Evolutionary conservation across 2,797 vertebrate genomes (phyloP).

Genomic region (Sciurus carolinensis): DNA sequence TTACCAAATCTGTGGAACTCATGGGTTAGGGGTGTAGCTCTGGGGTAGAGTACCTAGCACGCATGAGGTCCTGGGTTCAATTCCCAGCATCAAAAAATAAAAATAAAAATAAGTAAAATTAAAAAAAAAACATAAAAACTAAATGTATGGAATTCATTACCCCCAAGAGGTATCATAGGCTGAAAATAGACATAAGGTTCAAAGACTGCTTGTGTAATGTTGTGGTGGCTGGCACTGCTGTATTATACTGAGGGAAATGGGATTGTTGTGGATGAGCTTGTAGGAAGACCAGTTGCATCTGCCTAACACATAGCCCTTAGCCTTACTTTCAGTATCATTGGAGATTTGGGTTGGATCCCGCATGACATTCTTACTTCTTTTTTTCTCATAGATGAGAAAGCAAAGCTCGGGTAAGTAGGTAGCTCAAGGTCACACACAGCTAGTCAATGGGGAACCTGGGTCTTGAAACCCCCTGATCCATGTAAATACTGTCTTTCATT

Average conservation of each 20-base stretch:
- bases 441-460: background rate
- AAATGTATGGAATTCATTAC: conserved; percentile 35
- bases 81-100: background rate
- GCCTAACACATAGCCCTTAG: background rate
- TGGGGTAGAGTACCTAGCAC: background rate
- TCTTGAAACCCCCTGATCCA: background rate
- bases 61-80: background rate
- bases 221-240: background rate
- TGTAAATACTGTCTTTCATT: background rate
- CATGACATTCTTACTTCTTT: background rate
- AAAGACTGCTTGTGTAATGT: conserved; percentile 53
- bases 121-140: background rate
- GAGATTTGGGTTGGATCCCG: background rate
- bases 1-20: conserved; percentile 42
- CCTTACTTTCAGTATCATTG: background rate
- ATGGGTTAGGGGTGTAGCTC: background rate
- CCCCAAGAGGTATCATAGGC: conserved; percentile 1
- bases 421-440: background rate
- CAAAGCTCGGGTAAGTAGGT: background rate
- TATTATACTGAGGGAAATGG: conserved; percentile 51
- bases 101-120: too few relatives aligned
- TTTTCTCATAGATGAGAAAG: conserved; percentile 23
- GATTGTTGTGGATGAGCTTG: background rate
- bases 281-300: background rate
- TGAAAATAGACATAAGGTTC: conserved; percentile 68